Conservation (phyloP, 2,113 vertebrate genomes). For the human (Homo sapiens) region DNA sequence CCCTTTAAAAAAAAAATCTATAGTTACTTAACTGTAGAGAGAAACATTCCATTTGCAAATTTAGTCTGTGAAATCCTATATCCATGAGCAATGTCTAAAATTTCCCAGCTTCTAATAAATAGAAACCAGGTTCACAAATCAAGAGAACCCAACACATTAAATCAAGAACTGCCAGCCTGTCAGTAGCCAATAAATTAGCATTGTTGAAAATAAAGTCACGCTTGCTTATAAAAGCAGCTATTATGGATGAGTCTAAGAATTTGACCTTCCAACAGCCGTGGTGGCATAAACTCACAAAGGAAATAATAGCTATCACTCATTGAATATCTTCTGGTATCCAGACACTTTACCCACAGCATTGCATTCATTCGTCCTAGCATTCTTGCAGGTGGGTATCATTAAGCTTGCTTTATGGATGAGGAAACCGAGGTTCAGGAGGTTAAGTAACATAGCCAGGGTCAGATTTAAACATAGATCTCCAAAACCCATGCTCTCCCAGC, state of each 20-base stretch:
- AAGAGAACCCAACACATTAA: slow-evolving; percentile 18
- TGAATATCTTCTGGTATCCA: background rate
- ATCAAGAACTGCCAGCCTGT: slow-evolving; percentile 37
- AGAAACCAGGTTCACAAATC: slow-evolving; percentile 44
- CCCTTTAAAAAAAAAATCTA: background rate
- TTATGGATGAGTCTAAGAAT: slow-evolving; percentile 23
- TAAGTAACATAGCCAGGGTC: background rate
- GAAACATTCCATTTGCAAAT: slow-evolving; percentile 10
- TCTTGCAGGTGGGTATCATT: background rate
- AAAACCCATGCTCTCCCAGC: background rate
- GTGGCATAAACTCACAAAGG: background rate
- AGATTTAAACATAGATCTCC: background rate
- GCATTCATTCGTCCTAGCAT: background rate
- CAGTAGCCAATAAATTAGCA: slow-evolving; percentile 52
- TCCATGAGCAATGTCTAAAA: background rate
- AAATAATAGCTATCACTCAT: background rate
- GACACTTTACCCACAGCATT: background rate
- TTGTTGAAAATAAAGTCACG: slow-evolving; percentile 47
- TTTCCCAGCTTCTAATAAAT: background rate
- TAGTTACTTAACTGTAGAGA: background rate
- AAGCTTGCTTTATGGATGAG: background rate
- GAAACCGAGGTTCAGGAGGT: background rate
- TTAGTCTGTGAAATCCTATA: slow-evolving; percentile 2
- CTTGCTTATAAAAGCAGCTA: slow-evolving; percentile 36
- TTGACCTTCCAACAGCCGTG: background rate